Conservation (phyloP, 2,888 invertebrate genomes). For the Xestoiulus laeticollis region DNA sequence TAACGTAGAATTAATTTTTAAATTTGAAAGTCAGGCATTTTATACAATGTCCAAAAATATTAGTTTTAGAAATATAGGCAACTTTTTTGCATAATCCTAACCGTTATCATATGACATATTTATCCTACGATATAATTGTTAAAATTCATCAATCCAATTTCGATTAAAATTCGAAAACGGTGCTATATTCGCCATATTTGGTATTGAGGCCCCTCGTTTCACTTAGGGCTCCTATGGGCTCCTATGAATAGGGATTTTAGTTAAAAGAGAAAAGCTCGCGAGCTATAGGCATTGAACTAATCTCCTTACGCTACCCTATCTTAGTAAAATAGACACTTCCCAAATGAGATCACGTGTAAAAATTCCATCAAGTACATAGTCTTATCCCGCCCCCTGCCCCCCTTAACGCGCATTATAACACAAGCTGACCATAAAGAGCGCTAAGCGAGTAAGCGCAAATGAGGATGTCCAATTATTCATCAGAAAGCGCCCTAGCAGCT, state of each 20-base stretch:
- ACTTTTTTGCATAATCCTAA: no score
- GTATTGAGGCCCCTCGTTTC: background rate
- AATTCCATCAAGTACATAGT: conserved; percentile 30
- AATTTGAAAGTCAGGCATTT: no score
- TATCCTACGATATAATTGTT: no score
- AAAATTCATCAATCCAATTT: no score
- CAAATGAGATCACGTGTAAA: conserved; percentile 52
- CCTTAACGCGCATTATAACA: background rate
- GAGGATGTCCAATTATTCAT: conserved; percentile 46
- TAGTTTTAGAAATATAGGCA: no score
- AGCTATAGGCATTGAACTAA: conserved; percentile 31
- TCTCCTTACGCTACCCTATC: conserved; percentile 49
- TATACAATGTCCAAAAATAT: no score
- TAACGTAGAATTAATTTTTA: no score
- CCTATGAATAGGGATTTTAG: conserved; percentile 38
- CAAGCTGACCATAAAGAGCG: conserved; percentile 48
- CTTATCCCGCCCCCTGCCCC: conserved; percentile 44
- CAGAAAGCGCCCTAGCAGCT: background rate
- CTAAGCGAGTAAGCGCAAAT: conserved; percentile 42
- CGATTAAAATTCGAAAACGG: no score
- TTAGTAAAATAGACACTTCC: conserved; percentile 45
- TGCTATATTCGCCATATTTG: no score
- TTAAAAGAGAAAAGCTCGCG: background rate
- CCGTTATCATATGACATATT: no score
- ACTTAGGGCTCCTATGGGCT: background rate